phyloP scores from a whole-genome alignment of 2,888 invertebrate genomes.

The Acleris sparsana region DNA sequence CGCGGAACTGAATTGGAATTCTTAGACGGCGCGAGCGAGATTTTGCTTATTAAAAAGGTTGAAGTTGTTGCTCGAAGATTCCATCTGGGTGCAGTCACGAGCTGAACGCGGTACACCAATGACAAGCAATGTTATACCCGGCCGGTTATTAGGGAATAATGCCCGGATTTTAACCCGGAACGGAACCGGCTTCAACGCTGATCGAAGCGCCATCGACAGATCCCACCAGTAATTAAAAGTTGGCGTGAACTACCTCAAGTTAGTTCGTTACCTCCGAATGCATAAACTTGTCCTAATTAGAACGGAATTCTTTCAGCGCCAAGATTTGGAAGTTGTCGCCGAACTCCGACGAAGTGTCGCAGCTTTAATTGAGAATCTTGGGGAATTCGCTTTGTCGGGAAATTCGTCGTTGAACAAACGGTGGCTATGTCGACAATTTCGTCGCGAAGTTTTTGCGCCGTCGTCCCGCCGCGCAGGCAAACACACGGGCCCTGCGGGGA shows the following conservation, averaged over 20 bases:
- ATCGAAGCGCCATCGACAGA: constrained; percentile 48
- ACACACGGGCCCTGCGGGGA: constrained; percentile 40
- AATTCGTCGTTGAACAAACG: constrained; percentile 66
- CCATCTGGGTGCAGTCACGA: constrained; percentile 47
- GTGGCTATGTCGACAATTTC: constrained; percentile 61
- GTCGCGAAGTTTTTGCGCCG: constrained; percentile 48
- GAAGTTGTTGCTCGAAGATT: constrained; percentile 48
- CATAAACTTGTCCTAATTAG: constrained; percentile 82
- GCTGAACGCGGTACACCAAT: constrained; percentile 38
- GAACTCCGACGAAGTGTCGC: constrained; percentile 64
- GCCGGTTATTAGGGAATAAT: constrained; percentile 57
- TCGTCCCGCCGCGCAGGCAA: constrained; percentile 35
- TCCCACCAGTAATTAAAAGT: constrained; percentile 74
- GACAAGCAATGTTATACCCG: constrained; percentile 58
- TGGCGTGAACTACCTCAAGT: constrained; percentile 56
- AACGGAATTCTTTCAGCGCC: constrained; percentile 75
- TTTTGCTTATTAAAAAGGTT: constrained; percentile 53
- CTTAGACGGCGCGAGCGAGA: constrained; percentile 45
- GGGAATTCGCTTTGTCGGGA: constrained; percentile 76
- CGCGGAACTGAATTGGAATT: constrained; percentile 47
- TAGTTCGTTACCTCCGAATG: constrained; percentile 63
- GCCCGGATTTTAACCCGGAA: constrained; percentile 42
- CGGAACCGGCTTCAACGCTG: constrained; percentile 16
- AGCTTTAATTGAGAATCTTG: constrained; percentile 80
- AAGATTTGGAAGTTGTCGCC: constrained; percentile 75